These are phyloP conservation scores for Endotricha flammealis DNA, from an alignment of 2,888 invertebrate genomes.

Conservation along the genomic window DNA sequence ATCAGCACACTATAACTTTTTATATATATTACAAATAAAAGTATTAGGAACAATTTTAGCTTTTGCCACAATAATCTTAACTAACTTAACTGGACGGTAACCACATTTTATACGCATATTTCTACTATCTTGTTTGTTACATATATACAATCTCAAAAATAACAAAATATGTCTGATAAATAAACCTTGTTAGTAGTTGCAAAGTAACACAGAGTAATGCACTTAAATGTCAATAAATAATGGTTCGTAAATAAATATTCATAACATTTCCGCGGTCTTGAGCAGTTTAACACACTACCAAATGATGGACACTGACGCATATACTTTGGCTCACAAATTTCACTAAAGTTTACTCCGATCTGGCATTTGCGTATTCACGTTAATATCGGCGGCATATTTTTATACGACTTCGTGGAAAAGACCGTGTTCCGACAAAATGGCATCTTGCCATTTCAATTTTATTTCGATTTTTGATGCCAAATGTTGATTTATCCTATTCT, in stretches of 20 bases:
- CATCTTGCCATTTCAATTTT: conserved; percentile 59
- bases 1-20: neutral
- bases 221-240: no score
- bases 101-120: no score
- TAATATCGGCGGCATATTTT: conserved; percentile 56
- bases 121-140: no score
- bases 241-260: neutral
- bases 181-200: no score
- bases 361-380: conserved; percentile 44
- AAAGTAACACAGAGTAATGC: no score
- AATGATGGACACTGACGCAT: conserved; percentile 28
- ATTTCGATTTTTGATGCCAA: conserved; percentile 27
- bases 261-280: conserved; percentile 8
- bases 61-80: no score
- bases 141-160: no score
- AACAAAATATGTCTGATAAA: no score
- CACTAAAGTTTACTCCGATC: conserved; percentile 33
- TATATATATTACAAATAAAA: no score
- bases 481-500: conserved; percentile 54
- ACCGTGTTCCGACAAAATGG: conserved; percentile 58
- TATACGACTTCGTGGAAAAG: conserved; percentile 51
- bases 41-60: neutral
- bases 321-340: conserved; percentile 29
- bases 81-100: no score
- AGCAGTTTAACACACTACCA: conserved; percentile 13